phyloP scores from a whole-genome alignment of 2,888 invertebrate species.

The Acronicta aceris region DNA sequence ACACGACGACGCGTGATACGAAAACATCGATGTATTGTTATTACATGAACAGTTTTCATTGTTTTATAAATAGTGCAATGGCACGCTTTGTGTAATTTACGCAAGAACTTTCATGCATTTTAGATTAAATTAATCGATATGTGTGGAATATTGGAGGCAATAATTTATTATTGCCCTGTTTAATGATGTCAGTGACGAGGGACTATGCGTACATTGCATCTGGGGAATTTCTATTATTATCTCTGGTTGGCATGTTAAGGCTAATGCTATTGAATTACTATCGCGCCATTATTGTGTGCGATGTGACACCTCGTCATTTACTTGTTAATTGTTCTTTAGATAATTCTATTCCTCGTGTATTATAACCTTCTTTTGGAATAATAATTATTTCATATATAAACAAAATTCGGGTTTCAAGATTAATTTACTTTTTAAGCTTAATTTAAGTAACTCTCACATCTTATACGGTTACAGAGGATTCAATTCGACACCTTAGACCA shows the following conservation, averaged over 20 bases:
- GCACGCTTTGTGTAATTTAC: constrained; percentile 9
- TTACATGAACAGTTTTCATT: constrained; percentile 21
- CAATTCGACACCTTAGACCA: no score
- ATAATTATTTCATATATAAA: no score
- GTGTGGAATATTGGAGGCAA: background rate
- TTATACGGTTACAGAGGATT: no score
- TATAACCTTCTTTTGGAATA: background rate
- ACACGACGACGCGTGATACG: constrained; percentile 12
- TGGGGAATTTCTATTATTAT: constrained; percentile 22
- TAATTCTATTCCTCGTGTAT: constrained; percentile 6
- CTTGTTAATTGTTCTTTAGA: constrained; percentile 10
- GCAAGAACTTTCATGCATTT: background rate
- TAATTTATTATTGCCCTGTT: background rate
- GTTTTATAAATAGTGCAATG: constrained; percentile 46
- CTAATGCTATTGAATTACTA: constrained; percentile 32
- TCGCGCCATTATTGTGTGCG: constrained; percentile 16
- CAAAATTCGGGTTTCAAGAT: no score
- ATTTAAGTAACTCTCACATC: no score
- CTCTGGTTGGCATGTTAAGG: constrained; percentile 24
- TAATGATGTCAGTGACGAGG: constrained; percentile 5
- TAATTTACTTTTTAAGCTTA: no score
- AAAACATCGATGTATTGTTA: constrained; percentile 39
- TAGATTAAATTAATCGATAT: background rate
- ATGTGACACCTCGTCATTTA: constrained; percentile 9
- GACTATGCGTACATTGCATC: background rate